Evolutionary conservation across 2,888 invertebrate species (phyloP), one percentile per base, ranked within the genome.

Genomic region (Lycaena phlaeas): DNA sequence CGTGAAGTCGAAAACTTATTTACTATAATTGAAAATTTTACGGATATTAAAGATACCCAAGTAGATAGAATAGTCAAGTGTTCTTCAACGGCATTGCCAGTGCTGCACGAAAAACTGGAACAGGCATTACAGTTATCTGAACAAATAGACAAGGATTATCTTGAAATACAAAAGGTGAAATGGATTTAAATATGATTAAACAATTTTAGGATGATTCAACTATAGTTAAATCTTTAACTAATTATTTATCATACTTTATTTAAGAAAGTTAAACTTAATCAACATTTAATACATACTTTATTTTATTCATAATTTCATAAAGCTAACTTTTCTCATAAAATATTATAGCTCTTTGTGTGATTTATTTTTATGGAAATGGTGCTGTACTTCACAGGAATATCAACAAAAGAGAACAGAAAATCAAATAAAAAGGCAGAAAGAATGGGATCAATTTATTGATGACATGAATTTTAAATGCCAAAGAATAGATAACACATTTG

Each of bases 1-100:
- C 82, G 89, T 51, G 95, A 96, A 77, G 90, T 94, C 2, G 92
- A 92, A 59, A 87, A 89, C 52, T 81, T 96, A 42, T 93, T 95
- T 69, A 87, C 88, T 51, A 88, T 92, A 39, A 85, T 94, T 27
- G 93, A 94, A 68, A 89, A 89, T 54, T 85, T 92, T 7, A 91
- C 92, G 1, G 93, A 94, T 51, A 86, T 95, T 14, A 92, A 90
- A 61, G 91, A 93, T 58, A 89, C 88, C 42, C 89, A 93, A 62
- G 81, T 92, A 4, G 90, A 90, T 26, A 88, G 88, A 52, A 87
- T 91, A n/a, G 86, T 87, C 45, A 86, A 88, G 48, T 72, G 87
- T 43, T 87, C 88, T 27, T 87, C 88, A 59, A 74, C 78, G 42
- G 87, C 88, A 52, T 66, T 92, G 38, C 87, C 89, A 2, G 85